phyloP scores from a whole-genome alignment of 2,888 invertebrate species.

The Yponomeuta malinellus region DNA sequence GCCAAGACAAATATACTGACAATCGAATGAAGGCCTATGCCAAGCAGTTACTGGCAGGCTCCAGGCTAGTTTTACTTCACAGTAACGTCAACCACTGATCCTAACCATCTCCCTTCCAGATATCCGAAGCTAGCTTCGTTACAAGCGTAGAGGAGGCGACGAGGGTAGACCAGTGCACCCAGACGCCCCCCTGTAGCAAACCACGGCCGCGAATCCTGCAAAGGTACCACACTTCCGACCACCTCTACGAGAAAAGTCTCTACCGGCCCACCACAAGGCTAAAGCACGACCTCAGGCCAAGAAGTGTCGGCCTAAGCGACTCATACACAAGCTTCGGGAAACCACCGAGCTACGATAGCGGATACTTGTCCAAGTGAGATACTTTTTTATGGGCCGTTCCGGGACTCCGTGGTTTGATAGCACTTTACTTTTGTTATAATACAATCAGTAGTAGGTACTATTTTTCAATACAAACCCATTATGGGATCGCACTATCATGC shows the following conservation, averaged over 20 bases:
- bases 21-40: too few species aligned
- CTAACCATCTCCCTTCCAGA: constrained; percentile 35
- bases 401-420: neutral
- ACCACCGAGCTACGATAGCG: constrained; percentile 57
- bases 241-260: constrained; percentile 44
- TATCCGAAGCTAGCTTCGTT: constrained; percentile 69
- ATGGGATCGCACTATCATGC: too few species aligned
- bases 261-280: constrained; percentile 37
- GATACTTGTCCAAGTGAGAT: constrained; percentile 52
- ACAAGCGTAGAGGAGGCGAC: constrained; percentile 61
- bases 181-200: constrained; percentile 65
- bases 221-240: constrained; percentile 74
- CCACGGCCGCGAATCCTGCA: constrained; percentile 66
- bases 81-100: neutral
- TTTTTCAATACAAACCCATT: too few species aligned
- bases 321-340: constrained; percentile 57
- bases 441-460: too few species aligned
- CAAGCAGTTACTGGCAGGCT: neutral
- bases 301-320: constrained; percentile 57
- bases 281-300: constrained; percentile 48
- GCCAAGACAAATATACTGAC: too few species aligned
- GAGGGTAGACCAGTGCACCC: constrained; percentile 65
- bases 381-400: constrained; percentile 9
- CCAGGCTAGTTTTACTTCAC: neutral
- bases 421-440: too few species aligned